Percentiles rank a stretch among this genome's conserved stretches.
phyloP scores from a whole-genome alignment of 2,113 vertebrate species.

The Bathybates hornii region DNA sequence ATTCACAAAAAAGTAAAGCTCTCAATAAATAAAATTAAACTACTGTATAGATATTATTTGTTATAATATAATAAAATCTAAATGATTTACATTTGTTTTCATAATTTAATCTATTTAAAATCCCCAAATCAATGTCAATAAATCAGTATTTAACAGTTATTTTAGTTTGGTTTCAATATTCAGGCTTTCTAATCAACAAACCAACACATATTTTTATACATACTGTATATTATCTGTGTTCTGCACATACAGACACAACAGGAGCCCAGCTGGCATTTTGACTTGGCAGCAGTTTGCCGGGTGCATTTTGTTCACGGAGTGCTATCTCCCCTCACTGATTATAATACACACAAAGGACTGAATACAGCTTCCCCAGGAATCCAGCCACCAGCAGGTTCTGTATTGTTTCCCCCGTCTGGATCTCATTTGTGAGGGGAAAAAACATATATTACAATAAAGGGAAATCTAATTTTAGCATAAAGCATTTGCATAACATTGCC shows the following conservation, averaged over 20 bases:
- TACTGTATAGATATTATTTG: not conserved
- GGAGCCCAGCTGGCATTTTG: not conserved
- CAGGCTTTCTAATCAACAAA: not conserved
- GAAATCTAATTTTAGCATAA: not conserved
- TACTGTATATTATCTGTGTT: not conserved
- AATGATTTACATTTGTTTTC: not conserved
- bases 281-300: not conserved
- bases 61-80: not conserved
- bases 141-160: not conserved
- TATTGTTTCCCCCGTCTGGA: not conserved
- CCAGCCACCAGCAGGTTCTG: not conserved
- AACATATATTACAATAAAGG: not conserved
- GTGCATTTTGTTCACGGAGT: not conserved
- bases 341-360: not conserved
- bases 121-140: not conserved
- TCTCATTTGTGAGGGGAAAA: not conserved
- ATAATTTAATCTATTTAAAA: not conserved
- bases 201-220: not conserved
- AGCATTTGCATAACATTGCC: slow-evolving; percentile 7
- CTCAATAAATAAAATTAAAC: not conserved
- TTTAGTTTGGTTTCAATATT: not conserved
- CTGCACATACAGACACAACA: not conserved
- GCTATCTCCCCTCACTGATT: not conserved
- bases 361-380: not conserved
- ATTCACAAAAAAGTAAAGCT: not conserved